Percentiles rank a stretch among this genome's conserved stretches.
These are phyloP conservation scores for Penelope pileata DNA, from an alignment of 2,113 vertebrate species.

Conservation along the genomic window DNA sequence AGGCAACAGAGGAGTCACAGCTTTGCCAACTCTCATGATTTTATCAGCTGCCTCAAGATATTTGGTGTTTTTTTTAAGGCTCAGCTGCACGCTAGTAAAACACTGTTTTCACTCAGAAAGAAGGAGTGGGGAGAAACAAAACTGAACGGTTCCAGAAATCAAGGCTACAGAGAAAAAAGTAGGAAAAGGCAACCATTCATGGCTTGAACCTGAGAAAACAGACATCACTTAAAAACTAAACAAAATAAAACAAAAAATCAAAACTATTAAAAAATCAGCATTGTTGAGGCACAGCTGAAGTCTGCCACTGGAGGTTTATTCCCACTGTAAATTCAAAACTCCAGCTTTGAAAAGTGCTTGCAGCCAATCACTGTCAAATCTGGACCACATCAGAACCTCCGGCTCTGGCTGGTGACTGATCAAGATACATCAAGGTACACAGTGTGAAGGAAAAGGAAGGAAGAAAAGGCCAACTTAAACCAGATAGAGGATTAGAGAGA, in stretches of 20 bases:
- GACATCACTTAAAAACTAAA: neutral
- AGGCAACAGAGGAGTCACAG: neutral
- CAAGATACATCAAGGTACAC: neutral
- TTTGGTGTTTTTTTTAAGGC: neutral
- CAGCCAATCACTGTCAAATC: neutral
- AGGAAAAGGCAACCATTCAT: neutral
- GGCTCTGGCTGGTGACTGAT: neutral
- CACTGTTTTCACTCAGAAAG: neutral
- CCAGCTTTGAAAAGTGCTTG: neutral
- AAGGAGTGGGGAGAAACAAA: fast-evolving
- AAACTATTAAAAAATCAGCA: neutral
- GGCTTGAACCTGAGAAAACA: neutral
- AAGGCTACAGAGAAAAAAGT: neutral
- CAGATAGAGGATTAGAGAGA: constrained; percentile 42
- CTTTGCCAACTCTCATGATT: neutral
- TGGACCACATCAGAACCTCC: constrained; percentile 2
- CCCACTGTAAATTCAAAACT: neutral
- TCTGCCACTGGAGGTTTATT: neutral
- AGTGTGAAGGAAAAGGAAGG: constrained; percentile 29
- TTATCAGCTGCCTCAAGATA: neutral
- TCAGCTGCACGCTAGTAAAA: neutral
- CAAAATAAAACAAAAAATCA: neutral
- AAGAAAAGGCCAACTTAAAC: constrained; percentile 40
- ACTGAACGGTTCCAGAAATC: neutral
- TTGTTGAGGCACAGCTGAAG: neutral